Percentiles rank a stretch among this genome's conserved stretches.
These are phyloP conservation scores for Lottia scabra DNA, from an alignment of 2,888 invertebrate species.

Conservation along the genomic window DNA sequence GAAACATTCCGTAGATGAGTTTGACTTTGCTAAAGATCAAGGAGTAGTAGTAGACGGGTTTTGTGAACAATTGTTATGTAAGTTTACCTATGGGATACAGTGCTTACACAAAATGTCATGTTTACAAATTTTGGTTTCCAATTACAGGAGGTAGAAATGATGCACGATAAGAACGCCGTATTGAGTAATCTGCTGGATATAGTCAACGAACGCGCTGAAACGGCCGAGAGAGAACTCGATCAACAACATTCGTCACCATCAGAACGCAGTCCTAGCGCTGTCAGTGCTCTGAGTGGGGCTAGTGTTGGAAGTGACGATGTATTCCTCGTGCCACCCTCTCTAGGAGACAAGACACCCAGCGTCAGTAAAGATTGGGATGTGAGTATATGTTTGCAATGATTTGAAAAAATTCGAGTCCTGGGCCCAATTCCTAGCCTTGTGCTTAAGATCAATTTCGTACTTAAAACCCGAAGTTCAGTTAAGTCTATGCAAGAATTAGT, in stretches of 20 bases:
- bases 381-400: conserved; percentile 12
- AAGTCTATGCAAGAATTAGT: no score
- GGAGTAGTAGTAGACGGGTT: no score
- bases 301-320: conserved; percentile 65
- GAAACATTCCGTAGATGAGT: no score
- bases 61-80: no score
- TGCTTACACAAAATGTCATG: no score
- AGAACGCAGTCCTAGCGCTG: conserved; percentile 41
- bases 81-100: no score
- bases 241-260: conserved; percentile 30
- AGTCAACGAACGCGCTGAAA: conserved; percentile 65
- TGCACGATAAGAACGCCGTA: conserved; percentile 62
- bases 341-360: conserved; percentile 38
- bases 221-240: conserved; percentile 62
- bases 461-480: no score
- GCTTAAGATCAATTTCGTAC: no score
- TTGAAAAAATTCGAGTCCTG: no score
- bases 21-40: no score
- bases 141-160: conserved; percentile 50
- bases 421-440: no score
- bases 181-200: conserved; percentile 63
- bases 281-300: conserved; percentile 53
- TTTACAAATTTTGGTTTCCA: background rate
- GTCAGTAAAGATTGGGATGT: conserved; percentile 59
- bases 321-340: conserved; percentile 43